phyloP scores from a whole-genome alignment of 2,797 vertebrate species.

The Enteromius treurensis region DNA sequence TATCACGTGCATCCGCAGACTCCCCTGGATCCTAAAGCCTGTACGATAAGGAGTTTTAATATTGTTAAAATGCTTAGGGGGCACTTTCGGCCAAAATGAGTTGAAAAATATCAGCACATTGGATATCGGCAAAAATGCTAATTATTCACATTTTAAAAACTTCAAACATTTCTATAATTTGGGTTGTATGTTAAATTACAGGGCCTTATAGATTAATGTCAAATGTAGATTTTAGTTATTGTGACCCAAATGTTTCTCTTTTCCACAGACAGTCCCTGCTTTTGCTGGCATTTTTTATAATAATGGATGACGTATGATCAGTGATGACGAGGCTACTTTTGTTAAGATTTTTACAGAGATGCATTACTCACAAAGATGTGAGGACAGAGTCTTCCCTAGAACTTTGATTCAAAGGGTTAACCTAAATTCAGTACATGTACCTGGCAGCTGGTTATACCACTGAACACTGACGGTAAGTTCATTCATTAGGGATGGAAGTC shows the following conservation, averaged over 20 bases:
- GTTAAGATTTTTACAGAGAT: slow-evolving; percentile 47
- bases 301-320: slow-evolving; percentile 38
- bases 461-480: slow-evolving; percentile 36
- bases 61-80: too few relatives aligned
- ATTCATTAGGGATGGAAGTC: slow-evolving; percentile 60
- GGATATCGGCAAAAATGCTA: too few relatives aligned
- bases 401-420: neutral
- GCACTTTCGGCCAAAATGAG: too few relatives aligned
- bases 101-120: too few relatives aligned
- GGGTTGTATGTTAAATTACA: neutral
- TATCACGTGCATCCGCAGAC: too few relatives aligned
- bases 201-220: neutral
- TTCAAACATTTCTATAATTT: too few relatives aligned
- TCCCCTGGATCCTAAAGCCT: too few relatives aligned
- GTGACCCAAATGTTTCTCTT: neutral
- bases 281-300: slow-evolving; percentile 20
- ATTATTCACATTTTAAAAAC: too few relatives aligned
- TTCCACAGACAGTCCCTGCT: slow-evolving; percentile 10
- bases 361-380: slow-evolving; percentile 41
- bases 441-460: neutral
- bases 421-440: slow-evolving; percentile 9
- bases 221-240: neutral
- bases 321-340: neutral
- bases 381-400: slow-evolving; percentile 39
- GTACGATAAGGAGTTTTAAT: too few relatives aligned